Evolutionary conservation across 2,888 invertebrate genomes (phyloP).

Genomic region (Caenorhabditis sp.): DNA sequence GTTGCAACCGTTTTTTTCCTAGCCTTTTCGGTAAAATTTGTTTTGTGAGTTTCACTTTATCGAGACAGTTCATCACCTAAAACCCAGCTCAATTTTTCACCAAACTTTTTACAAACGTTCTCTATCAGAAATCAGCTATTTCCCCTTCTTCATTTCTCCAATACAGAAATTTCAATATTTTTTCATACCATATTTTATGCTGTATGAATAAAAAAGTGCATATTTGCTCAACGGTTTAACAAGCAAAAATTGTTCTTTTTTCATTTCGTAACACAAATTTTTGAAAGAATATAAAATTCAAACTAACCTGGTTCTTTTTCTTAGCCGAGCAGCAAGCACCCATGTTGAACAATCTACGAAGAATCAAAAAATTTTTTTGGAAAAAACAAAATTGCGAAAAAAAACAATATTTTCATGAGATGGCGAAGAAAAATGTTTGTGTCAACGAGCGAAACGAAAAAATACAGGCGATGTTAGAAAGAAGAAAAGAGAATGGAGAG

Average conservation of each 20-base stretch:
- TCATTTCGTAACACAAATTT: neutral
- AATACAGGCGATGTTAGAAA: slow-evolving; percentile 7
- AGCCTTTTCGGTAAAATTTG: no score
- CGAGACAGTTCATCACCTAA: no score
- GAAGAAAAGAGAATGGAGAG: neutral
- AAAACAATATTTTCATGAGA: neutral
- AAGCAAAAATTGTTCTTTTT: neutral
- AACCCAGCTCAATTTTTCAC: no score
- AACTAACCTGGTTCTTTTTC: slow-evolving; percentile 40
- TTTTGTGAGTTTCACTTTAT: no score
- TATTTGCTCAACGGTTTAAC: neutral
- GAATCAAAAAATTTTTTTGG: neutral
- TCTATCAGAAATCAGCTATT: no score
- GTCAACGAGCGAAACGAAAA: neutral
- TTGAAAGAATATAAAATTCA: slow-evolving; percentile 2
- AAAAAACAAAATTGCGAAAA: neutral
- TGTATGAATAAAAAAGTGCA: neutral
- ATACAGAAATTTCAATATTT: neutral
- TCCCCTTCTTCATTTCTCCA: neutral
- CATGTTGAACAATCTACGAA: slow-evolving; percentile 26
- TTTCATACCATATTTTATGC: neutral
- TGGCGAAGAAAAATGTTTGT: neutral
- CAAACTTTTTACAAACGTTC: no score
- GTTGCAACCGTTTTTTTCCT: no score
- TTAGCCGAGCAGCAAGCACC: slow-evolving; percentile 56